Evolutionary conservation across 2,113 vertebrate species (phyloP).

Genomic region (Chrysemys picta): DNA sequence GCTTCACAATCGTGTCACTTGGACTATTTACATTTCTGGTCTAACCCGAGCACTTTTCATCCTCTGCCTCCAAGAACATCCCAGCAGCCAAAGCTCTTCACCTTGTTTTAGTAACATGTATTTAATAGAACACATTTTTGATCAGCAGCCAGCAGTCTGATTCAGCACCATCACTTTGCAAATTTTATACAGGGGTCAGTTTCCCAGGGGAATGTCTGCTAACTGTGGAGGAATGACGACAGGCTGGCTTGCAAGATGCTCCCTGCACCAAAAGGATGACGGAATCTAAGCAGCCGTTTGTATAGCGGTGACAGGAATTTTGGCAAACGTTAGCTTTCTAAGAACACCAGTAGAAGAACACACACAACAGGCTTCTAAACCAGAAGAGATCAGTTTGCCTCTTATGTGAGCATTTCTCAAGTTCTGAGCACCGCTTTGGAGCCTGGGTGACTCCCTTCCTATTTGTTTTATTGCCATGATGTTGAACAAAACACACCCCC

Average conservation of each 20-base stretch:
- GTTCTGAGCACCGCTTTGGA: neutral
- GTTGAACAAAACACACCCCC: neutral
- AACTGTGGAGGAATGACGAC: neutral
- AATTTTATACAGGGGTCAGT: neutral
- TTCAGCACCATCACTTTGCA: neutral
- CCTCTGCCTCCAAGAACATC: neutral
- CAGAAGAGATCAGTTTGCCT: neutral
- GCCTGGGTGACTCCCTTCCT: neutral
- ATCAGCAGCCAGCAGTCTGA: neutral
- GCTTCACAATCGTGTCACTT: neutral
- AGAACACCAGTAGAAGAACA: neutral
- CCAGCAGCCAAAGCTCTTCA: neutral
- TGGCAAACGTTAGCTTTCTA: neutral
- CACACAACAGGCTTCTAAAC: neutral
- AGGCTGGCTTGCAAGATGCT: neutral
- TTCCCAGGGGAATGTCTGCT: neutral
- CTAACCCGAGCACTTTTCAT: neutral
- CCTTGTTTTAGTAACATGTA: neutral
- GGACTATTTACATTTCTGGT: neutral
- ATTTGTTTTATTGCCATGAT: neutral
- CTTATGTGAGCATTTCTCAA: neutral
- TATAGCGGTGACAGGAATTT: neutral
- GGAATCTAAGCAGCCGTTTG: neutral
- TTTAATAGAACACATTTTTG: neutral
- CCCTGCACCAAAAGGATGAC: no score